A percentile compares a stretch with the other conserved stretches of the same genome.
These are phyloP conservation scores for Saccostrea cuccullata DNA, from an alignment of 1,140 invertebrate genomes.

Conservation along the genomic window DNA sequence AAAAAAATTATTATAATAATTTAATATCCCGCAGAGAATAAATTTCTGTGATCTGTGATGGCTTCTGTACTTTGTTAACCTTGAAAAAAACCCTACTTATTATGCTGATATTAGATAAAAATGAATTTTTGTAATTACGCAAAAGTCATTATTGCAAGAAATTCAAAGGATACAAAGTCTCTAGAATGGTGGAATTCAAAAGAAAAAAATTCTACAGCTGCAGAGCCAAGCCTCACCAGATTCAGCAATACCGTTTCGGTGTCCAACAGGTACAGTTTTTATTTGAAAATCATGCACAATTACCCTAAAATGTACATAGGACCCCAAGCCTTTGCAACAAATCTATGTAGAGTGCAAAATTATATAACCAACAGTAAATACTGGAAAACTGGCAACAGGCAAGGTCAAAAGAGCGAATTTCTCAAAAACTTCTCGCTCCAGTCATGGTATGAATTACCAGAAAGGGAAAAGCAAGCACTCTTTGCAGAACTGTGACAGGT, in stretches of 20 bases:
- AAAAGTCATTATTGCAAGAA: conserved; percentile 38
- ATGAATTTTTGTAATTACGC: conserved; percentile 50
- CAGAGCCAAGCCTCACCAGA: too few species aligned
- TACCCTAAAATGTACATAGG: conserved; percentile 38
- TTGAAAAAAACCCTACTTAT: too few species aligned
- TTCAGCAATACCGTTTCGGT: neutral
- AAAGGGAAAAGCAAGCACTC: conserved; percentile 12
- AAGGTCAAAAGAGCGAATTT: conserved; percentile 18
- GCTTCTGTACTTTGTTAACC: too few species aligned
- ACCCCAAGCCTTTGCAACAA: neutral
- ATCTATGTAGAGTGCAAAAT: neutral
- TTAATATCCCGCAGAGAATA: too few species aligned
- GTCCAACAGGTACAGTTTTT: conserved; percentile 13
- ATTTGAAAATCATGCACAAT: neutral
- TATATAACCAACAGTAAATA: neutral
- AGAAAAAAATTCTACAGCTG: neutral
- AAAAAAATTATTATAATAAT: too few species aligned
- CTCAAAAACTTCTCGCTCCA: neutral
- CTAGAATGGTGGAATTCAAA: neutral
- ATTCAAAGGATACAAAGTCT: neutral
- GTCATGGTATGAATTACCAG: conserved; percentile 16
- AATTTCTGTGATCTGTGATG: too few species aligned
- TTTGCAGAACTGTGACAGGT: neutral
- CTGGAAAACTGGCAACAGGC: conserved; percentile 22
- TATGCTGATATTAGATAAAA: neutral